Evolutionary conservation across 2,888 invertebrate species (phyloP).

Genomic region (Amiota communis): DNA sequence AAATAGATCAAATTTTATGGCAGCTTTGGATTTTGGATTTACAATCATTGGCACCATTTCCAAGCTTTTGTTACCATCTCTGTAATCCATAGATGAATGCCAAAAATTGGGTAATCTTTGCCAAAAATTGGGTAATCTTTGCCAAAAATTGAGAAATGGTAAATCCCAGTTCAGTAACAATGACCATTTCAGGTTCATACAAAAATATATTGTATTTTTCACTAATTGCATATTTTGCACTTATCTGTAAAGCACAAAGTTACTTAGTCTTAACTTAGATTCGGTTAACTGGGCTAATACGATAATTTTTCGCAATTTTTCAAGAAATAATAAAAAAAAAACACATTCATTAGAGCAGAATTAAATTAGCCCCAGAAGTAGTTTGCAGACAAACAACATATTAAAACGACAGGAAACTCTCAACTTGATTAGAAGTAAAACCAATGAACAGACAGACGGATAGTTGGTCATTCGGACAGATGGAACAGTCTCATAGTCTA

Average conservation of each 20-base stretch:
- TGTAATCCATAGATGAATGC: neutral
- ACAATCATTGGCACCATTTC: too few relatives aligned
- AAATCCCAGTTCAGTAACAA: neutral
- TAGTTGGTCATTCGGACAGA: neutral
- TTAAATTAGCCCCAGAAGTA: conserved; percentile 16
- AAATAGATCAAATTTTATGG: too few relatives aligned
- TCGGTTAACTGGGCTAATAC: conserved; percentile 54
- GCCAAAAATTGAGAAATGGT: too few relatives aligned
- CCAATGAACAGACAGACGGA: too few relatives aligned
- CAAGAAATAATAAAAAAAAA: conserved; percentile 37
- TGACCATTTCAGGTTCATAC: too few relatives aligned
- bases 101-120: neutral
- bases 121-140: too few relatives aligned
- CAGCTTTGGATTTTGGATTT: too few relatives aligned
- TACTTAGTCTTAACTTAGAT: too few relatives aligned
- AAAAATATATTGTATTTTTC: too few relatives aligned
- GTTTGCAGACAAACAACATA: neutral
- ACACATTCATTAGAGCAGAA: conserved; percentile 36
- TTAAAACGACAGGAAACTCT: conserved; percentile 48
- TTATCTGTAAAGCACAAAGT: conserved; percentile 37
- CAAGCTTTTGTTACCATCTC: too few relatives aligned
- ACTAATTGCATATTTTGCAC: conserved; percentile 46
- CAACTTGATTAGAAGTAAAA: conserved; percentile 36
- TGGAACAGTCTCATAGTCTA: neutral
- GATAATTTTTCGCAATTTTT: conserved; percentile 57